Evolutionary conservation across 2,888 invertebrate genomes (phyloP), one percentile per base, ranked within the genome.

Genomic region (Drosophila barbarae): DNA sequence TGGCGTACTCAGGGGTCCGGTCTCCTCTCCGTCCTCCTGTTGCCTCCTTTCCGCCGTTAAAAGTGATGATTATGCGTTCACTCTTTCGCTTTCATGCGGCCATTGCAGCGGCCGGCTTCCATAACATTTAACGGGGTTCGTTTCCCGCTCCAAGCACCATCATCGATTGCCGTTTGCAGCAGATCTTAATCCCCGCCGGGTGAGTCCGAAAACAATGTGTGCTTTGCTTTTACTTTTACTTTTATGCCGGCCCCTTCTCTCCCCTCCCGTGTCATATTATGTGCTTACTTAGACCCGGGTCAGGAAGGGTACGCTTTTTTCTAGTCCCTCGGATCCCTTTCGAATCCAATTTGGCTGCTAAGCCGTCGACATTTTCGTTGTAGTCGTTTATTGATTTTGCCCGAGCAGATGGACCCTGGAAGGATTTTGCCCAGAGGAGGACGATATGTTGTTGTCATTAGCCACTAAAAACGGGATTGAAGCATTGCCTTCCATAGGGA

Each of bases 261-360:
- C 72, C 76, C 69, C 75, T 69, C 64, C 74, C 72, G 66, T 65
- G 54, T 72, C 66, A 76, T 71, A 78, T 77, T 77, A 82, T 76
- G 69, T 74, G 69, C 73, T 76, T 73, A 72, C 71, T 75, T 65
- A 53, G 50, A 54, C 39, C 58, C 32, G 23, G 34, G 21, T n/a
- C 50, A 21, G 35, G 21, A 52, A 18, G 44, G 52, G 50, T 44
- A 26, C 66, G 59, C 56, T 64, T 57, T 61, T 61, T 67, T 64
- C 51, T 61, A 61, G 68, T 72, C 59, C 67, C 67, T 66, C 36
- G 36, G 36, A 58, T 50, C 54, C 55, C 53, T 30, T 38, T 21
- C 21, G 51, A 81, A 86, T 84, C 80, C 84, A 84, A 86, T 86
- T 86, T 86, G 63, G 82, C 75, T 72, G 77, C 70, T 81, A 86